Evolutionary conservation across 2,797 vertebrate genomes (phyloP), one percentile per base, ranked within the genome.

Genomic region (Propithecus deckenii): DNA sequence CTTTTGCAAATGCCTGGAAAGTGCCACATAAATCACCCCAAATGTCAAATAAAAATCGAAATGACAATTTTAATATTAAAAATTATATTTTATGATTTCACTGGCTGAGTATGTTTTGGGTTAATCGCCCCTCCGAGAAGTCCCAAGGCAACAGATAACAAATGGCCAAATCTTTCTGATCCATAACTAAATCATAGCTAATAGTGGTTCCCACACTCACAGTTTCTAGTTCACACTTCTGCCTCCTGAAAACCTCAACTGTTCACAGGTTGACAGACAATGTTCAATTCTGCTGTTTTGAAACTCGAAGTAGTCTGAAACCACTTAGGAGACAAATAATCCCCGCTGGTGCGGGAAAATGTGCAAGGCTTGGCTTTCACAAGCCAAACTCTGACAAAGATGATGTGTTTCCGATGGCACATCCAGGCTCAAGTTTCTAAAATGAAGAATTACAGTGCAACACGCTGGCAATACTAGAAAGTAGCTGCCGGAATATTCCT

Each of bases 21-120:
- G 57, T 63, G 63, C 71, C 6, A 7, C 78, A 92, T 28, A 48
- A 63, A 75, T 92, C 61, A 95, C 30, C 43, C 63, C 83, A 92
- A 91, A 88, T 95, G 81, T 92, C 76, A 86, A 76, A 65, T 38
- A 91, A 35, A 95, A 85, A 69, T 52, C 7, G 35, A 63, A 90
- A 52, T 83, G 91, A 81, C 30, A 95, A 65, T 92, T 96, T 63
- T 69, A 92, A 96, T 92, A 59, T 96, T 22, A 48, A 91, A 92
- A 87, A 90, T 96, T 63, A 41, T 35, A 28, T 63, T 75, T 59
- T n/a, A 78, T 35, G 41, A 94, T 52, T 67, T 72, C 11, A 87
- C 35, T 55, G 30, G 11, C 46, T 32, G 9, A 76, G 55, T 75
- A 5, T 35, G 67, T 61, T 83, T 86, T 92, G 75, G 75, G 25